These are phyloP conservation scores for Rhinichthys klamathensis DNA, from an alignment of 2,113 vertebrate species.

Conservation along the genomic window DNA sequence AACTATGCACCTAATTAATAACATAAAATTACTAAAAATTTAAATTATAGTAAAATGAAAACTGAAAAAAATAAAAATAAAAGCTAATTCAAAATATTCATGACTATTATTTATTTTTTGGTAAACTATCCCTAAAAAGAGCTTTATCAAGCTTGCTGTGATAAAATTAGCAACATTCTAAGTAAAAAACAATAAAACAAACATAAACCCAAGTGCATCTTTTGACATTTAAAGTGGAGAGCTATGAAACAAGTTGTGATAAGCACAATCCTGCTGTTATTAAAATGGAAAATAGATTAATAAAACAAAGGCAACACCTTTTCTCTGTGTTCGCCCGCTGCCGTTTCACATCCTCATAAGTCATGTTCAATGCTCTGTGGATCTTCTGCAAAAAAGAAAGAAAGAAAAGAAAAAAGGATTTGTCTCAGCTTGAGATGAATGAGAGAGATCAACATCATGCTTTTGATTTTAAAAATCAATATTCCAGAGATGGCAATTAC, in stretches of 20 bases:
- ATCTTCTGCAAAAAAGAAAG: slow-evolving; percentile 80
- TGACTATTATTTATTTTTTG: background rate
- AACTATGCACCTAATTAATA: background rate
- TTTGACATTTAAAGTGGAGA: background rate
- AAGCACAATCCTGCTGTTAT: background rate
- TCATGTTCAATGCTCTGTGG: slow-evolving; percentile 86
- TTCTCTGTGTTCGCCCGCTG: slow-evolving; percentile 73
- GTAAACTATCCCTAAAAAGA: background rate
- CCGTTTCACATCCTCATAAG: slow-evolving; percentile 71
- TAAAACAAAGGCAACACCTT: slow-evolving; percentile 67
- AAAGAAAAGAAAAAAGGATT: slow-evolving; percentile 22
- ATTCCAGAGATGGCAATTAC: slow-evolving; percentile 33
- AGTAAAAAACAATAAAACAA: background rate
- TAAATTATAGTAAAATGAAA: background rate
- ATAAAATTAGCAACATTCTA: background rate
- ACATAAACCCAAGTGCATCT: background rate
- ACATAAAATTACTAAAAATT: background rate
- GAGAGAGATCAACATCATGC: slow-evolving; percentile 12
- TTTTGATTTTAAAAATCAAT: slow-evolving; percentile 45
- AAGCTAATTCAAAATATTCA: background rate
- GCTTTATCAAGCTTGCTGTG: background rate
- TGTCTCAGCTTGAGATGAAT: slow-evolving; percentile 21
- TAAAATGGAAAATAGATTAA: background rate
- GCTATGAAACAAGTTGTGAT: background rate
- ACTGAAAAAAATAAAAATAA: background rate